Percentiles rank a stretch among this genome's conserved stretches.
Evolutionary conservation across 2,888 invertebrate species (phyloP).

Genomic region (Cantharis flavilabris): DNA sequence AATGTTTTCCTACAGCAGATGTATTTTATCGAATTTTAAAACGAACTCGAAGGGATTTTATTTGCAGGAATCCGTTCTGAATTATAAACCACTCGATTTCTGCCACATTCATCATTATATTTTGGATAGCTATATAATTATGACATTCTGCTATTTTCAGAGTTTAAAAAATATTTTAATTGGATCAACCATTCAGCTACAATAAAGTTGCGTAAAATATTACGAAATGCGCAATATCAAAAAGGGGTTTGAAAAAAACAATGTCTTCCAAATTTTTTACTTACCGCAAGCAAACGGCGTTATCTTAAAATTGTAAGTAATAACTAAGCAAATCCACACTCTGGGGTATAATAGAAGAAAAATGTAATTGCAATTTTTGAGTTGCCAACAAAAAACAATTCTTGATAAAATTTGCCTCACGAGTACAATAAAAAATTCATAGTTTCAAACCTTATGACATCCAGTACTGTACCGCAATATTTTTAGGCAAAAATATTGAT

Average conservation of each 20-base stretch:
- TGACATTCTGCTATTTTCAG: background rate
- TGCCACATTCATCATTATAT: conserved; percentile 1
- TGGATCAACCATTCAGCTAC: background rate
- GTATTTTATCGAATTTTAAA: conserved; percentile 10
- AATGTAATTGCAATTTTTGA: background rate
- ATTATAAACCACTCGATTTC: background rate
- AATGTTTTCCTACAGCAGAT: conserved; percentile 7
- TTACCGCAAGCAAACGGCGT: background rate
- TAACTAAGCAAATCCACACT: background rate
- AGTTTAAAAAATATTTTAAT: background rate
- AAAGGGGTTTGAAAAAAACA: background rate
- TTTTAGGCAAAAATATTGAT: background rate
- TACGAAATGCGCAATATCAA: background rate
- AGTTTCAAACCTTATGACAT: background rate
- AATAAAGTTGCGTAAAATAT: background rate
- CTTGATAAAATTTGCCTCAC: background rate
- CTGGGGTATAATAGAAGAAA: background rate
- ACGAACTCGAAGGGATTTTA: background rate
- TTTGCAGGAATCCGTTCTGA: background rate
- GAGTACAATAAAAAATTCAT: background rate
- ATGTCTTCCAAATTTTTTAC: background rate
- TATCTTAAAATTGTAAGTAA: background rate
- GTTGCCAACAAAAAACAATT: background rate
- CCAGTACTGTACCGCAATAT: background rate
- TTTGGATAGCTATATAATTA: background rate